Base-by-base conservation (phyloP, 2,888 invertebrate genomes). In the Miltochrista miniata region DNA sequence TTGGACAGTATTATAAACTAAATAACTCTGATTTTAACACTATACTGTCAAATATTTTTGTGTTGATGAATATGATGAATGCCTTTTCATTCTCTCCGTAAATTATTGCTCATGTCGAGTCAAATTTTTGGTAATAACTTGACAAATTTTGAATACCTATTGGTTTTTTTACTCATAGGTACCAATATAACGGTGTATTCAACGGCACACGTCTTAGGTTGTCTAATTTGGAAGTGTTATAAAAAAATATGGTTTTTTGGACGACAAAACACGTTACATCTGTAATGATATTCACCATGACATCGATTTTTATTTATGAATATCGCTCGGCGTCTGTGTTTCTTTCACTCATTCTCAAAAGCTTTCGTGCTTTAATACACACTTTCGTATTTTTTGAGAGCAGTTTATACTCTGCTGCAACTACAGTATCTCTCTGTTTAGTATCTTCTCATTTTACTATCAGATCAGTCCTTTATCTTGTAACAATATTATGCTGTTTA, bases 1-100 rank as follows among this genome's bases (percentile, higher is more conserved):
- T n/a, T n/a, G n/a, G n/a, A 24, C 18, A 24, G 3, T 24, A 5
- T 35, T 13, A 13, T 36, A 36, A 31, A 15, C 29, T 13, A 29
- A 44, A 12, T 2, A 35, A 8, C 13, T 44, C 24, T 38, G 38
- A 37, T 30, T 38, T 39, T 14, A 4, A 14, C 14, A 47, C 4
- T 40, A 14, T 46, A 33, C 34, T 34, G 33, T 34, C 46, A 34
- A 40, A 40, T 14, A 41, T 42, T n/a, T 41, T 36, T 31, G 36
- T 10, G 18, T 11, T 48, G 9, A 48, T 31, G 14, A 42, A 7
- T 42, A 41, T 36, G 41, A 48, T 41, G 9, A n/a, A 48, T 48
- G 11, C n/a, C 12, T 36, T 41, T 36, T 30, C 41, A 42, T 36
- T 10, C 34, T n/a, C n/a, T n/a, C n/a, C n/a, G n/a, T n/a, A n/a